phyloP scores from a whole-genome alignment of 2,888 invertebrate genomes.

The Copidosoma aretas region DNA sequence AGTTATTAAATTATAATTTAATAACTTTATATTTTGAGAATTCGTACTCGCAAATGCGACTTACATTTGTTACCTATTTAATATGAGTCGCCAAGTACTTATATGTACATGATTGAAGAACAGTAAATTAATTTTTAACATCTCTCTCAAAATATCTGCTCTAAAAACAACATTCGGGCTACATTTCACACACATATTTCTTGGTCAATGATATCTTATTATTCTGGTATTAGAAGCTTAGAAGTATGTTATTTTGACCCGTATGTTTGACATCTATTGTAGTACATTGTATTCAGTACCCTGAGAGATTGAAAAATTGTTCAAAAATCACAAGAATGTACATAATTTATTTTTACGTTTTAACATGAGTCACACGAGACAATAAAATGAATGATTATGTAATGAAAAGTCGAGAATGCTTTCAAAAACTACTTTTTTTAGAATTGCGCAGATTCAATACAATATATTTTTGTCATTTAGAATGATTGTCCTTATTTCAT shows the following conservation, averaged over 20 bases:
- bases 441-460: conserved; percentile 25
- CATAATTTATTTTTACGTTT: conserved; percentile 25
- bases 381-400: conserved; percentile 23
- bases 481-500: conserved; percentile 10
- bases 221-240: background rate
- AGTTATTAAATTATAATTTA: background rate
- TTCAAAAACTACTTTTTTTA: conserved; percentile 25
- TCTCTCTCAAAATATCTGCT: conserved; percentile 33
- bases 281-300: conserved; percentile 24
- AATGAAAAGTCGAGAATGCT: conserved; percentile 35
- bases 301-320: conserved; percentile 25
- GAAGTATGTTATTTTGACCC: conserved; percentile 14
- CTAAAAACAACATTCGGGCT: conserved; percentile 27
- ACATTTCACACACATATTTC: background rate
- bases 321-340: conserved; percentile 33
- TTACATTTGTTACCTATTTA: conserved; percentile 5
- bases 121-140: conserved; percentile 18
- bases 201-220: too few species aligned
- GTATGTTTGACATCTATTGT: conserved; percentile 27
- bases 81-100: conserved; percentile 24
- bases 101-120: conserved; percentile 19
- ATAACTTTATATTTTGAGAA: background rate
- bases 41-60: conserved; percentile 15
- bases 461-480: conserved; percentile 13
- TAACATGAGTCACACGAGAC: conserved; percentile 28